These are phyloP conservation scores for Tetramorium simillimum DNA, from an alignment of 1,140 invertebrate species.

Conservation along the genomic window DNA sequence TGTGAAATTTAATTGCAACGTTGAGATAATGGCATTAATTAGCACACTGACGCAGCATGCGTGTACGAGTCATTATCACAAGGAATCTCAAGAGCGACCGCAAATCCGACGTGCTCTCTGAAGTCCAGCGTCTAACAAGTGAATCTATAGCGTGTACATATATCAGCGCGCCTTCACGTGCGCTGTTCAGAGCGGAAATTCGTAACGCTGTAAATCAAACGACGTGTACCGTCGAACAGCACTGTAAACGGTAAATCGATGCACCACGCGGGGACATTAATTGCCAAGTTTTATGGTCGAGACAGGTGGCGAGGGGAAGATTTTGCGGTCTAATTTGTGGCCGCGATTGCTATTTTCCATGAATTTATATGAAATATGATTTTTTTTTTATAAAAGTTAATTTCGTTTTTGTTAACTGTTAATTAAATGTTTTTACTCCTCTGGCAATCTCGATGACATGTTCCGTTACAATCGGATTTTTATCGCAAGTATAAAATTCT, in stretches of 20 bases:
- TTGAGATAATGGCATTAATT: constrained; percentile 67
- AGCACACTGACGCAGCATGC: constrained; percentile 55
- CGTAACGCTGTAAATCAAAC: constrained; percentile 65
- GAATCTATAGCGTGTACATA: constrained; percentile 57
- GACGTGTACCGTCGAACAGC: constrained; percentile 47
- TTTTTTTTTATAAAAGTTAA: constrained; percentile 5
- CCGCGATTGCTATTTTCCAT: constrained; percentile 19
- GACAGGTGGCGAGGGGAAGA: constrained; percentile 52
- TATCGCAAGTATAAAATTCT: not conserved
- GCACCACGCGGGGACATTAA: constrained; percentile 58
- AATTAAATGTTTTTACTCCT: not conserved
- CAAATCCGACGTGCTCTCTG: constrained; percentile 21
- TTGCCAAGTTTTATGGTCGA: constrained; percentile 59
- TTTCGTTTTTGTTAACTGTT: not conserved
- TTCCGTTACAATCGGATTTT: not conserved
- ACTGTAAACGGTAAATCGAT: constrained; percentile 66
- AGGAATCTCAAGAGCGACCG: constrained; percentile 62
- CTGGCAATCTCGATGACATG: too few relatives aligned
- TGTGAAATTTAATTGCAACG: constrained; percentile 30
- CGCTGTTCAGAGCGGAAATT: constrained; percentile 54
- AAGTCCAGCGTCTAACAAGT: constrained; percentile 59
- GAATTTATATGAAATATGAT: constrained; percentile 8
- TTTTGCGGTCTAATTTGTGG: constrained; percentile 56
- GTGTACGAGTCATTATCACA: constrained; percentile 67
- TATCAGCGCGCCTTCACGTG: constrained; percentile 26